These are phyloP conservation scores for Eubasilissa splendida DNA, from an alignment of 2,888 invertebrate species.

Conservation along the genomic window DNA sequence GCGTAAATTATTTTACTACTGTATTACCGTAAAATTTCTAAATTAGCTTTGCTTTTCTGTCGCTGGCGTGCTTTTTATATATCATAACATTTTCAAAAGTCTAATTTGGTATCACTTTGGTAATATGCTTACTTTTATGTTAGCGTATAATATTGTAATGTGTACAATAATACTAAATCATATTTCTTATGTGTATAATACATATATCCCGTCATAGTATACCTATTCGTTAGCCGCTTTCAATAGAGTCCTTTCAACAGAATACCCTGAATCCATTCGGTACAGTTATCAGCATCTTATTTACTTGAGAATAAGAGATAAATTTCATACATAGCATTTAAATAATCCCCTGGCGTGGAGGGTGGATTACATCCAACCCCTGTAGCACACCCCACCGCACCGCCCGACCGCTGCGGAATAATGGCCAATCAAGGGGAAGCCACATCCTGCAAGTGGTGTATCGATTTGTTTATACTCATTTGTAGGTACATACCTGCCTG, in stretches of 20 bases:
- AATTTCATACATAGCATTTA: constrained; percentile 25
- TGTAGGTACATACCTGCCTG: no score
- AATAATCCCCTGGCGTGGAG: constrained; percentile 8
- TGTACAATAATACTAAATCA: no score
- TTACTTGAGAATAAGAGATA: constrained; percentile 15
- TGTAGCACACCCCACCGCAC: background rate
- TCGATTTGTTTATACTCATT: constrained; percentile 52
- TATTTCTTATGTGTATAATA: no score
- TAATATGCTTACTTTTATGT: no score
- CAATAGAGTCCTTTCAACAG: constrained; percentile 8
- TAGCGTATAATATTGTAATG: no score
- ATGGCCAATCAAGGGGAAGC: constrained; percentile 53
- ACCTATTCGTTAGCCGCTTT: constrained; percentile 9
- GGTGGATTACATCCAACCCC: background rate
- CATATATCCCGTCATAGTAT: background rate
- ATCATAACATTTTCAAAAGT: no score
- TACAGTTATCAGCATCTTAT: constrained; percentile 11
- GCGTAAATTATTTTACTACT: no score
- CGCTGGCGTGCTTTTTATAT: no score
- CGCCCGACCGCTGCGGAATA: constrained; percentile 39
- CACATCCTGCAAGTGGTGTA: constrained; percentile 53
- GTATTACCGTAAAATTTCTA: no score
- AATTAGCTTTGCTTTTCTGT: no score
- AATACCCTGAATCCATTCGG: background rate
- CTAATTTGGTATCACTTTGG: no score